phyloP scores from a whole-genome alignment of 2,113 vertebrate species.

The Sphyrna mokarran region DNA sequence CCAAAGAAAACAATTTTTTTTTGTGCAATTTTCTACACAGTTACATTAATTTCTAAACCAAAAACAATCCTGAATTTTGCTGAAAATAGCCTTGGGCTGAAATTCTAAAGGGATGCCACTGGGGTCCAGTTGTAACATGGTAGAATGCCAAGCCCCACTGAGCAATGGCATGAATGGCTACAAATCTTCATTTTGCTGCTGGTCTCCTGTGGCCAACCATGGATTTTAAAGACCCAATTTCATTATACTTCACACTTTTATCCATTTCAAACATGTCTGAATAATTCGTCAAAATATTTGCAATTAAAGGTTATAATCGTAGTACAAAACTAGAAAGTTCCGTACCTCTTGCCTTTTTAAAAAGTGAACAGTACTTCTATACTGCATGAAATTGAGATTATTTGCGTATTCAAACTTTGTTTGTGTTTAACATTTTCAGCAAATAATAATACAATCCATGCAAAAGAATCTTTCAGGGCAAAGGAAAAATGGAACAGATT shows the following conservation, averaged over 20 bases:
- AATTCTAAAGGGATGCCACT: neutral
- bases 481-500: constrained; percentile 40
- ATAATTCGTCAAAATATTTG: neutral
- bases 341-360: neutral
- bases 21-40: neutral
- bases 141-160: neutral
- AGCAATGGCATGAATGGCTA: neutral
- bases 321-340: neutral
- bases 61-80: neutral
- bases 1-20: neutral
- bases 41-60: neutral
- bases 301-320: neutral
- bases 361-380: neutral
- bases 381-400: constrained; percentile 58
- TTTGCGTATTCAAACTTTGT: constrained; percentile 55
- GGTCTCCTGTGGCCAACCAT: neutral
- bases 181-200: neutral
- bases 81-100: neutral
- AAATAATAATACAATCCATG: constrained; percentile 49
- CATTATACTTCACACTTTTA: neutral
- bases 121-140: neutral
- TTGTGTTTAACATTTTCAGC: constrained; percentile 40
- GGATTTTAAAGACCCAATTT: neutral
- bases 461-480: constrained; percentile 55
- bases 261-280: neutral